phyloP scores from a whole-genome alignment of 1,140 invertebrate genomes.

The Cydia pomonella region DNA sequence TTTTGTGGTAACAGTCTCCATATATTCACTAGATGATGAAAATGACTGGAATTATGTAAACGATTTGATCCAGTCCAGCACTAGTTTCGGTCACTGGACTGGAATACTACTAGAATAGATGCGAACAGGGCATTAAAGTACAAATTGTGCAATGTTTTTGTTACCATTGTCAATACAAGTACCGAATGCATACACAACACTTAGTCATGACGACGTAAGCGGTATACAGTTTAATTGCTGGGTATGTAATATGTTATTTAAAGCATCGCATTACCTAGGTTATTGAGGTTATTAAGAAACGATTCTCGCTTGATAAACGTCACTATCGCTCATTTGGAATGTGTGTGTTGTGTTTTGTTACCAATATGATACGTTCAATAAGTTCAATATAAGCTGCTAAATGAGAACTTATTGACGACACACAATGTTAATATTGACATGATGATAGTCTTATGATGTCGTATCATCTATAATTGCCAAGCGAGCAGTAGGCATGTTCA shows the following conservation, averaged over 20 bases:
- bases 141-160: neutral
- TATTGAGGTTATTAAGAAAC: neutral
- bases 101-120: no score
- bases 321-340: neutral
- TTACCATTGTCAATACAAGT: neutral
- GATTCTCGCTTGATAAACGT: neutral
- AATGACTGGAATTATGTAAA: no score
- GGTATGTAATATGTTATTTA: neutral
- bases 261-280: neutral
- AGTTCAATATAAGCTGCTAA: neutral
- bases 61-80: no score
- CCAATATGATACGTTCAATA: neutral
- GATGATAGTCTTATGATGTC: neutral
- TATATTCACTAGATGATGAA: no score
- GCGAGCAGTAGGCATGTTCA: neutral
- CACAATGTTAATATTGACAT: constrained; percentile 7
- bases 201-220: neutral
- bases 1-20: no score
- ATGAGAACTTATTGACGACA: neutral
- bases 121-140: no score
- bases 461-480: neutral
- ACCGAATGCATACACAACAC: neutral
- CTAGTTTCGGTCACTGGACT: no score
- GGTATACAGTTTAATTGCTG: neutral
- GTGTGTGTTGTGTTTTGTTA: neutral